Percentiles rank a stretch among this genome's conserved stretches.
Conservation (phyloP, 2,113 vertebrate genomes). For the Alces alces region DNA sequence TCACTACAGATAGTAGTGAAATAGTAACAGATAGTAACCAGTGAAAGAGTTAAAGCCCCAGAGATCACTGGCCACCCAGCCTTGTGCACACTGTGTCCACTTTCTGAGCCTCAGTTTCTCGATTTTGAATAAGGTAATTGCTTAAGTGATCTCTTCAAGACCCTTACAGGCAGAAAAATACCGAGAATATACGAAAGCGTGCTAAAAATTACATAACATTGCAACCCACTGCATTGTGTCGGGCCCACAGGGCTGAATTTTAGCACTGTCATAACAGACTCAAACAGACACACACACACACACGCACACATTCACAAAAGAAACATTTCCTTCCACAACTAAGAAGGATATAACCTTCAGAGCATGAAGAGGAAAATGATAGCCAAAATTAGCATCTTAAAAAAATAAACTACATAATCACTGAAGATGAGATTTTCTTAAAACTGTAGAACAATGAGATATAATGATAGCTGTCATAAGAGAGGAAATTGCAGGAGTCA, state of each 20-base stretch:
- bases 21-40: background rate
- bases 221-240: background rate
- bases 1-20: background rate
- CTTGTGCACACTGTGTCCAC: background rate
- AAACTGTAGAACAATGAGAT: slow-evolving; percentile 49
- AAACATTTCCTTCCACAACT: slow-evolving; percentile 35
- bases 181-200: background rate
- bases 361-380: slow-evolving; percentile 10
- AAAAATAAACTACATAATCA: slow-evolving; percentile 52
- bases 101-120: background rate
- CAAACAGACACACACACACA: background rate
- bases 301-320: background rate
- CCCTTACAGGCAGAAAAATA: background rate
- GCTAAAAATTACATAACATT: background rate
- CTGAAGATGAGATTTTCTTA: slow-evolving; percentile 57
- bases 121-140: background rate
- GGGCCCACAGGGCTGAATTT: background rate
- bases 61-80: background rate
- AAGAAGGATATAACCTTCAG: slow-evolving; percentile 34
- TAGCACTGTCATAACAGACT: background rate
- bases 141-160: background rate
- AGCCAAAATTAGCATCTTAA: slow-evolving; percentile 57
- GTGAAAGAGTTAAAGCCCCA: background rate
- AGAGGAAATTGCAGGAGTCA: slow-evolving; percentile 39
- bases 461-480: slow-evolving; percentile 44